Evolutionary conservation across 2,888 invertebrate genomes (phyloP).

Genomic region (Rhagonycha fulva): DNA sequence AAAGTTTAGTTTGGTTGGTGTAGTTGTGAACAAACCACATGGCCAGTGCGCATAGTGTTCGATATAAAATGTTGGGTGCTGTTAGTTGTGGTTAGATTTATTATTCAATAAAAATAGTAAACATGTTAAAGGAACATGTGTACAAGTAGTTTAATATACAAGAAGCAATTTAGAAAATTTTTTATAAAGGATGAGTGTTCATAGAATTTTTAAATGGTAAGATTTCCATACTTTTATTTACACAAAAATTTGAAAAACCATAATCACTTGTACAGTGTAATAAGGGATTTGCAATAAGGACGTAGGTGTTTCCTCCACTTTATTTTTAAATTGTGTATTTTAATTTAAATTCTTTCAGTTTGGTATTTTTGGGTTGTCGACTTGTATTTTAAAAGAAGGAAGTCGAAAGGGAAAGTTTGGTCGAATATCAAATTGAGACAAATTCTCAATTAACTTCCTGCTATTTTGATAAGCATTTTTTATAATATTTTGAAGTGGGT

Average conservation of each 20-base stretch:
- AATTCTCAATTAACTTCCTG: background rate
- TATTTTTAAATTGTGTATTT: background rate
- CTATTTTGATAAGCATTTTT: background rate
- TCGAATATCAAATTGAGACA: background rate
- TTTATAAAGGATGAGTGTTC: background rate
- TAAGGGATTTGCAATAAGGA: background rate
- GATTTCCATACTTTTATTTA: background rate
- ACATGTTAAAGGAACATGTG: background rate
- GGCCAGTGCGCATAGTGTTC: background rate
- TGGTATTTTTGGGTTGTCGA: background rate
- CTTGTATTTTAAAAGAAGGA: background rate
- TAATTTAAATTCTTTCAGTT: background rate
- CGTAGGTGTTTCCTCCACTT: background rate
- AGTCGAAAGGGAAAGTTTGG: background rate
- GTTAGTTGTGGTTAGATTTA: background rate
- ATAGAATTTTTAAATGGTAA: background rate
- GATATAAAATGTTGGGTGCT: background rate
- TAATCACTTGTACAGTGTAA: background rate
- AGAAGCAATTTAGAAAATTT: background rate
- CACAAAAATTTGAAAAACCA: background rate
- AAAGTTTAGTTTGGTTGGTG: background rate
- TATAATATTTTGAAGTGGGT: background rate
- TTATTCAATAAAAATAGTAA: background rate
- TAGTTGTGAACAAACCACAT: background rate
- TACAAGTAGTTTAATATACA: background rate